These are phyloP conservation scores for Bombyx mandarina DNA, from an alignment of 1,140 invertebrate genomes.

Conservation along the genomic window DNA sequence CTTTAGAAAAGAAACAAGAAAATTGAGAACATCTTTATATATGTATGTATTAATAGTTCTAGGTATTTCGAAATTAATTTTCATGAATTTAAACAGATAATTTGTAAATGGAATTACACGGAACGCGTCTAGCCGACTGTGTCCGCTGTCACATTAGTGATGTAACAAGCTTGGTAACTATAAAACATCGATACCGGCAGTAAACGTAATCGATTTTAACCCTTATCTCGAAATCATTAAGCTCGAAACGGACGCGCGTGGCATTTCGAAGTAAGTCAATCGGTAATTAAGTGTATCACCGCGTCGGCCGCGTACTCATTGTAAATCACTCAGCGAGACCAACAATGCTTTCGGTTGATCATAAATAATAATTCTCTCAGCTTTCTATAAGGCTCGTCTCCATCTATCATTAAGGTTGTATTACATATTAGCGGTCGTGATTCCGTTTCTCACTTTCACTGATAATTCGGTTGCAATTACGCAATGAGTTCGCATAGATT, in stretches of 20 bases:
- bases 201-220: background rate
- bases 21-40: too few relatives aligned
- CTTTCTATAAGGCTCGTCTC: conserved; percentile 44
- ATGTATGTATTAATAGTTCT: too few relatives aligned
- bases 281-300: conserved; percentile 17
- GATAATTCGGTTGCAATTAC: conserved; percentile 54
- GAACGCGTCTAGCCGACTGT: too few relatives aligned
- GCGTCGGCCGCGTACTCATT: conserved; percentile 21
- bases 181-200: background rate
- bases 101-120: too few relatives aligned
- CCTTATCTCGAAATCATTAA: background rate
- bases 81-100: too few relatives aligned
- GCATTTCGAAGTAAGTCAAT: conserved; percentile 4
- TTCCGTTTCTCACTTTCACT: conserved; percentile 54
- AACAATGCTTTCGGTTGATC: conserved; percentile 35
- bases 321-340: conserved; percentile 35
- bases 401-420: conserved; percentile 50
- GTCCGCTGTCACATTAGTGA: background rate
- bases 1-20: too few relatives aligned
- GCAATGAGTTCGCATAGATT: conserved; percentile 42
- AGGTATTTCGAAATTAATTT: too few relatives aligned
- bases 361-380: conserved; percentile 37
- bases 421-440: conserved; percentile 38
- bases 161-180: background rate
- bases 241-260: background rate